Evolutionary conservation across 2,113 vertebrate species (phyloP).

Genomic region (Neolamprologus caudopunctatus): DNA sequence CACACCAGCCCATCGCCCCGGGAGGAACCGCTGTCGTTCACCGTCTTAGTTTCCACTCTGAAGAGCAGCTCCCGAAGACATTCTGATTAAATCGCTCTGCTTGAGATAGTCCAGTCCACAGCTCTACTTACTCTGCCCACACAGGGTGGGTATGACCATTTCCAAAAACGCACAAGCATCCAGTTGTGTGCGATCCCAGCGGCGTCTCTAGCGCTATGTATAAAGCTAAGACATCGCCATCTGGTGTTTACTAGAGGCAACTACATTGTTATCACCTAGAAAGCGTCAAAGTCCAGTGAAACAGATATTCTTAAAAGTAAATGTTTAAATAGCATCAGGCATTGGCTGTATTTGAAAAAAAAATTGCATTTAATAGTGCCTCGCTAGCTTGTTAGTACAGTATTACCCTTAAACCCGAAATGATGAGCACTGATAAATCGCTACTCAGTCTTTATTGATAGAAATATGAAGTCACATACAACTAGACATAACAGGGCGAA

Average conservation of each 20-base stretch:
- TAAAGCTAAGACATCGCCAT: constrained; percentile 16
- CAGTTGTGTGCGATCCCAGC: neutral
- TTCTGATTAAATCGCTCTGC: neutral
- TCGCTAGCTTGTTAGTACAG: neutral
- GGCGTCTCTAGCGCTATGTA: neutral
- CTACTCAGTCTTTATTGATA: neutral
- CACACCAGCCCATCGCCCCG: constrained; percentile 44
- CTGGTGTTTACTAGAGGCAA: neutral
- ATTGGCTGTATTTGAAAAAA: neutral
- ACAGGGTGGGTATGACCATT: neutral
- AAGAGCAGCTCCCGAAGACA: neutral
- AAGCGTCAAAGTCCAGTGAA: neutral
- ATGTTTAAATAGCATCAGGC: neutral
- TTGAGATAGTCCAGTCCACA: neutral
- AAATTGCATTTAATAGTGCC: neutral
- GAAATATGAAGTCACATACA: neutral
- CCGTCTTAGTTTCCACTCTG: neutral
- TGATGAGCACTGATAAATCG: constrained; percentile 3
- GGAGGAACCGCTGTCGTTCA: neutral
- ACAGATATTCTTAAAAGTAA: neutral
- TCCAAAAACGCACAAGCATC: neutral
- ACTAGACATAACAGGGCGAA: neutral
- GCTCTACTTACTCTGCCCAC: neutral
- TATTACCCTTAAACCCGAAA: neutral
- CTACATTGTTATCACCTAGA: neutral